Evolutionary conservation across 2,113 vertebrate genomes (phyloP).

Genomic region (Limnothrissa miodon): DNA sequence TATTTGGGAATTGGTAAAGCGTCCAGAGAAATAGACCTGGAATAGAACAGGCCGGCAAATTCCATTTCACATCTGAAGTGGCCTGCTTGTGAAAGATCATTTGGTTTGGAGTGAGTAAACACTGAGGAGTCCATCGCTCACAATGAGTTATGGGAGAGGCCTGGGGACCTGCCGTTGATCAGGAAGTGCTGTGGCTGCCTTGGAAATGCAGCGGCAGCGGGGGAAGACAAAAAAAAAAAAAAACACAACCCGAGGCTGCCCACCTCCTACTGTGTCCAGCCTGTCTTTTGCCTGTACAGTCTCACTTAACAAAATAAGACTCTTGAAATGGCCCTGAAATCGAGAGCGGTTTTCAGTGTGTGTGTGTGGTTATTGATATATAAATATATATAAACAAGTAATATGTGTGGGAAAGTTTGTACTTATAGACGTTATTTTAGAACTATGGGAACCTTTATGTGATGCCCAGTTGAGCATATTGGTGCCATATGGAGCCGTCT

Average conservation of each 20-base stretch:
- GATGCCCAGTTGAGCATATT: not conserved
- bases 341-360: not conserved
- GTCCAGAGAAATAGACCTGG: slow-evolving; percentile 82
- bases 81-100: slow-evolving; percentile 96
- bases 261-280: not conserved
- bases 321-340: not conserved
- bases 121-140: slow-evolving; percentile 91
- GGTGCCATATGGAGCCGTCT: not conserved
- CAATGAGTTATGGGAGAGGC: slow-evolving; percentile 87
- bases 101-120: slow-evolving; percentile 97
- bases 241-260: not conserved
- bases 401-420: not conserved
- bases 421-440: not conserved
- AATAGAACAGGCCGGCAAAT: slow-evolving; percentile 89
- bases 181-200: slow-evolving; percentile 84
- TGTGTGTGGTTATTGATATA: not conserved
- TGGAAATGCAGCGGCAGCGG: slow-evolving; percentile 73
- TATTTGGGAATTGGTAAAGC: slow-evolving; percentile 94
- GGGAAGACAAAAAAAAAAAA: slow-evolving; percentile 50
- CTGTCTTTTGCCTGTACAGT: not conserved
- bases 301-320: not conserved
- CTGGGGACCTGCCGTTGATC: slow-evolving; percentile 89
- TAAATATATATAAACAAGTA: not conserved
- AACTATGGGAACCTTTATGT: not conserved
- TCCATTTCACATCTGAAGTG: slow-evolving; percentile 99